Conservation (phyloP, 2,113 vertebrate species). For the Scomber japonicus region DNA sequence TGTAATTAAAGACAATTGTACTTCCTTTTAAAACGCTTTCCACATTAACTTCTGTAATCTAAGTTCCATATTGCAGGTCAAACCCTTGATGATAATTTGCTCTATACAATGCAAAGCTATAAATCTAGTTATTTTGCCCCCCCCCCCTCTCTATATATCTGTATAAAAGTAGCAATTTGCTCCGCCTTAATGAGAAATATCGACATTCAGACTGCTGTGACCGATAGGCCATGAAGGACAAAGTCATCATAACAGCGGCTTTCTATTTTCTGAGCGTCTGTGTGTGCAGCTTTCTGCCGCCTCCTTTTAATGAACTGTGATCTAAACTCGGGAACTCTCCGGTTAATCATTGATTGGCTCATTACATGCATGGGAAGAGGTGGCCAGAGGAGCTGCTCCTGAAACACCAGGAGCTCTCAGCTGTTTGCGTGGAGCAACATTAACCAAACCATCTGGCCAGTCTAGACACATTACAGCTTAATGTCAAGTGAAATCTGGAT, state of each 20-base stretch:
- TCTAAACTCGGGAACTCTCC: conserved; percentile 32
- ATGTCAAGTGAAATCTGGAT: conserved; percentile 43
- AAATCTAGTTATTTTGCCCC: conserved; percentile 17
- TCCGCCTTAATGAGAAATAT: conserved; percentile 54
- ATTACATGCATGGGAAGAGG: conserved; percentile 49
- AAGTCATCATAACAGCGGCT: conserved; percentile 15
- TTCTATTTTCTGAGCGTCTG: conserved; percentile 22
- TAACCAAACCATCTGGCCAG: conserved; percentile 71
- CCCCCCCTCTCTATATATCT: background rate
- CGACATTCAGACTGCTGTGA: conserved; percentile 26
- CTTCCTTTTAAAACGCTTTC: conserved; percentile 14
- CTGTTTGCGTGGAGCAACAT: conserved; percentile 47
- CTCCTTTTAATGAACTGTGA: conserved; percentile 49
- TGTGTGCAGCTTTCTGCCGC: conserved; percentile 3
- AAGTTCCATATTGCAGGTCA: background rate
- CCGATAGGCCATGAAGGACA: conserved; percentile 52
- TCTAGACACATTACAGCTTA: conserved; percentile 61
- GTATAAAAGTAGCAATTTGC: conserved; percentile 29
- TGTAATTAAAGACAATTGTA: conserved; percentile 11
- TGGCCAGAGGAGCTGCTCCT: conserved; percentile 8
- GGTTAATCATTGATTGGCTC: conserved; percentile 51
- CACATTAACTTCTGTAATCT: background rate
- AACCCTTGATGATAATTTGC: conserved; percentile 17
- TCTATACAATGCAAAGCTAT: background rate
- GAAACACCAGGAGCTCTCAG: conserved; percentile 29